Conservation (phyloP, 2,888 invertebrate genomes). For the Campoplex capitator region DNA sequence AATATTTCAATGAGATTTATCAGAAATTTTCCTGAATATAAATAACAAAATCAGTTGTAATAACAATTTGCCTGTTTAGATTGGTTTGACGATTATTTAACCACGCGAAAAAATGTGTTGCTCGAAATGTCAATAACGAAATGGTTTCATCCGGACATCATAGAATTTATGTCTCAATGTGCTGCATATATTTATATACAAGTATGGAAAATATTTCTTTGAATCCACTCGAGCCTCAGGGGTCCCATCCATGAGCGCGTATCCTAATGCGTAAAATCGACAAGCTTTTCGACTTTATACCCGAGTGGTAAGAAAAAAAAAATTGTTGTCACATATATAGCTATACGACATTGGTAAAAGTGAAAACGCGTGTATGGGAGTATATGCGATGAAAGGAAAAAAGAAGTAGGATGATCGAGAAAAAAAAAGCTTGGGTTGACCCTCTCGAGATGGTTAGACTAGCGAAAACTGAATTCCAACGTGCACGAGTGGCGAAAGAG, state of each 20-base stretch:
- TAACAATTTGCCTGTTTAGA: neutral
- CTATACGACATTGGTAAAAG: conserved; percentile 6
- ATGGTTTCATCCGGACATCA: neutral
- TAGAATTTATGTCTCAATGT: neutral
- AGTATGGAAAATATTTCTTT: conserved; percentile 58
- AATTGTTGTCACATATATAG: conserved; percentile 22
- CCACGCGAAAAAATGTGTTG: neutral
- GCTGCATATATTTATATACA: neutral
- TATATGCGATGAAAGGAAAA: conserved; percentile 62
- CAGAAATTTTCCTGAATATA: neutral
- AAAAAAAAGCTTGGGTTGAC: conserved; percentile 74
- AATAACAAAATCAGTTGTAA: neutral
- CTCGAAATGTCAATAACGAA: neutral
- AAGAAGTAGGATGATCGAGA: conserved; percentile 61
- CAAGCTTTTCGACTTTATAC: conserved; percentile 64
- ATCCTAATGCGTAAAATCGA: conserved; percentile 64
- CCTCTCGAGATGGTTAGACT: conserved; percentile 82
- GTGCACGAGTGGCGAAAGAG: conserved; percentile 69
- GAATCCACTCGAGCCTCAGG: conserved; percentile 62
- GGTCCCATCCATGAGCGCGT: conserved; percentile 51
- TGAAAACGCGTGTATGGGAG: conserved; percentile 43
- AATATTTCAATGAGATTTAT: neutral
- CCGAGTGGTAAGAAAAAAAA: conserved; percentile 43
- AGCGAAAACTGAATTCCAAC: conserved; percentile 82
- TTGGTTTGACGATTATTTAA: neutral